A percentile compares a stretch with the other conserved stretches of the same genome.
Evolutionary conservation across 2,797 vertebrate species (phyloP).

Genomic region (Euthynnus affinis): DNA sequence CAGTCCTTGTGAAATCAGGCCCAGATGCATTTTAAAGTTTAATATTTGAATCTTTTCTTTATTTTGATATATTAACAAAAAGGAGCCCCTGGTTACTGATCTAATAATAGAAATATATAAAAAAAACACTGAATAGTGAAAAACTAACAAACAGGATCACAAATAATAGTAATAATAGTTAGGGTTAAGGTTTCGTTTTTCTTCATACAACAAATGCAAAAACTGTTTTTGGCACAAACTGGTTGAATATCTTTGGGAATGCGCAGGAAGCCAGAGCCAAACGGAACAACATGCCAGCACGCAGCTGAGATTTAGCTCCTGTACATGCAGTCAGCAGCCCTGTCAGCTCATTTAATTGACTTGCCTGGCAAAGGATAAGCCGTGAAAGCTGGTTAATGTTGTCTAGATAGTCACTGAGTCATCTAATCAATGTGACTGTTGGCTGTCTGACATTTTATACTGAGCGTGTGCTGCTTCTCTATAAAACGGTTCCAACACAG

Average conservation of each 20-base stretch:
- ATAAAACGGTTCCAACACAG: background rate
- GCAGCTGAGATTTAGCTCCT: background rate
- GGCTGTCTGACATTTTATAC: constrained; percentile 31
- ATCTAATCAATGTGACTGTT: constrained; percentile 30
- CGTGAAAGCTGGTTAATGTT: constrained; percentile 4
- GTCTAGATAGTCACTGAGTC: constrained; percentile 23
- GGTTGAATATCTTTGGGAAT: background rate
- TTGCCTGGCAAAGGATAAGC: constrained; percentile 1
- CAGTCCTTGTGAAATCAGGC: too few species aligned
- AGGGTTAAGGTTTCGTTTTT: too few species aligned
- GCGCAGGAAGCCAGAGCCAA: too few species aligned
- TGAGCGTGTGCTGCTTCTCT: background rate
- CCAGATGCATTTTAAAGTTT: too few species aligned
- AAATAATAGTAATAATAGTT: background rate
- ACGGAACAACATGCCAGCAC: background rate
- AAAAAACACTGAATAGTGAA: too few species aligned
- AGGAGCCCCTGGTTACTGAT: too few species aligned
- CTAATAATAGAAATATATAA: too few species aligned
- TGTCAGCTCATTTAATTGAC: background rate
- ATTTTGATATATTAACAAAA: too few species aligned
- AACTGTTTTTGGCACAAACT: background rate
- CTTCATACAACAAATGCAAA: background rate
- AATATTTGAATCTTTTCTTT: too few species aligned
- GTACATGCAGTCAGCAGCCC: background rate
- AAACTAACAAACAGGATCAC: too few species aligned